Base-by-base conservation (phyloP, 2,888 invertebrate species). In the Hirtodrosophila confusa region DNA sequence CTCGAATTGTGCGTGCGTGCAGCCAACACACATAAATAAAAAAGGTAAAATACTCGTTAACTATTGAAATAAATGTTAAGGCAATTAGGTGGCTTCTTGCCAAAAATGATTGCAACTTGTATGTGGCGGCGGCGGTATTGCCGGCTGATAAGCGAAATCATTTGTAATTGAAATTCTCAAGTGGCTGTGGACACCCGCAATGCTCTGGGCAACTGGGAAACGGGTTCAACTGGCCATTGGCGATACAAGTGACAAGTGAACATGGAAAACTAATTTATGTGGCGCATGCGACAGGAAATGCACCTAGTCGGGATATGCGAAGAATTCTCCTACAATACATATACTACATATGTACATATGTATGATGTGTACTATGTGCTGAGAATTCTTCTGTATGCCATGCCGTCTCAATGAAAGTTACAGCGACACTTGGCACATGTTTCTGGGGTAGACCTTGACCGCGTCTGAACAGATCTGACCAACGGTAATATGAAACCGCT, bases 261-360 rank as follows among this genome's bases (percentile, higher is more conserved):
- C 90, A 90, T 89, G 90, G 73, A 90, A 90, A 90, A 90, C 90
- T 90, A 90, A 90, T 90, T 90, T 90, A 90, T 88, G 80, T 86
- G 69, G 67, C 70, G 62, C 83, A 85, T 67, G 71, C 75, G 60
- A 73, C 76, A 78, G 71, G 61, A 69, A 78, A 63, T 80, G 57
- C 63, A 8, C 17, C 31, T 35, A 67, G 40, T 31, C 39, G 51
- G 51, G 41, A 35, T 23, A 35, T 31, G 9, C 7, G 9, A 11
- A 43, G 45, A 54, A 44, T 24, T 37, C 39, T 12, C 24, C 40
- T 43, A 27, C 27, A 27, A 17, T 17, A 17, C 17, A 17, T 17
- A 17, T 17, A 17, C 2, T 17, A 17, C 17, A 17, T 17, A 17
- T 17, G 17, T 17, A 17, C 17, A 17, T 17, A 17, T 17, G 17